phyloP scores from a whole-genome alignment of 2,113 vertebrate species.

The Lagopus leucura region DNA sequence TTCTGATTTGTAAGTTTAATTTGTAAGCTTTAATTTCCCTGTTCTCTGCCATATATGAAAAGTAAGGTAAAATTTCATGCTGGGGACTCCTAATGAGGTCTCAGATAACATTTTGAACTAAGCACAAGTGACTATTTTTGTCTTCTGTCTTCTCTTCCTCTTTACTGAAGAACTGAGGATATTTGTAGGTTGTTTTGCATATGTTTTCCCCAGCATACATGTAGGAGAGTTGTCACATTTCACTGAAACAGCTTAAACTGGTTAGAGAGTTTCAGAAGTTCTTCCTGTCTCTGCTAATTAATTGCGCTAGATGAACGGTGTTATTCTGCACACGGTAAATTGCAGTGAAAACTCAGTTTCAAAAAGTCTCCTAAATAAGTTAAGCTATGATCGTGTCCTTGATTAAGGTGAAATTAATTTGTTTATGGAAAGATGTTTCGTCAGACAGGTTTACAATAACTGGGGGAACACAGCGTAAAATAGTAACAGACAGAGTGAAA shows the following conservation, averaged over 20 bases:
- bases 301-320: neutral
- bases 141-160: neutral
- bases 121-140: neutral
- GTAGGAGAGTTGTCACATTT: neutral
- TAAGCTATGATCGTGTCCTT: neutral
- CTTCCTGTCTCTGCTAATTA: neutral
- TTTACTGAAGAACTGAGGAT: neutral
- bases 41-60: neutral
- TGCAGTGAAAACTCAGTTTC: neutral
- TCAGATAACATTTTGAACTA: neutral
- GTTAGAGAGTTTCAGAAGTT: neutral
- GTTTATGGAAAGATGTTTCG: neutral
- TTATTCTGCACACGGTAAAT: neutral
- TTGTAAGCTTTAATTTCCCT: constrained; percentile 2
- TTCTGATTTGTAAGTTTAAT: constrained; percentile 25
- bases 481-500: neutral
- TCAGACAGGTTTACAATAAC: neutral
- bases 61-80: neutral
- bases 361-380: neutral
- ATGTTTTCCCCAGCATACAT: neutral
- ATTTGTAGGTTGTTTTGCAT: constrained; percentile 40
- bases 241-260: neutral
- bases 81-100: neutral
- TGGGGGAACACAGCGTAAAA: accelerated
- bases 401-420: neutral